Base-by-base conservation (phyloP, 1,140 invertebrate genomes). In the Trichogramma pretiosum region DNA sequence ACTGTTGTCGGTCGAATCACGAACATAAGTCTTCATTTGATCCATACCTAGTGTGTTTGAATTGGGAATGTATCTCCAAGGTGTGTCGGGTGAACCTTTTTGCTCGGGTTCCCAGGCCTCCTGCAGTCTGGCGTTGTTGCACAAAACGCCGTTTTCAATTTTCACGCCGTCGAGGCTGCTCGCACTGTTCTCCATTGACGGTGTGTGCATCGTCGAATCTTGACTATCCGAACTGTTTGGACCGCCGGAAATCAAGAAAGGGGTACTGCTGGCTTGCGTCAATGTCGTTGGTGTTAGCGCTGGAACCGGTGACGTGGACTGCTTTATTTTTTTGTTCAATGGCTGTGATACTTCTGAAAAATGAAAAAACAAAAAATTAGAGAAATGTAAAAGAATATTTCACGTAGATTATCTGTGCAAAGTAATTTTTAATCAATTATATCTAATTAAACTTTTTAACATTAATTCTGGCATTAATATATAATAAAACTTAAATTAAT, bases 91-190 rank as follows among this genome's bases (percentile, higher is more conserved):
- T 0, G 69, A 70, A 0, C 62, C 47, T 45, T 71, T 71, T 10
- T 63, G 57, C 16, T 72, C 70, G 65, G 61, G 44, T 18, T 72
- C 67, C 68, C 70, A 73, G 1, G 67, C 70, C 35, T 73, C 70
- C 35, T 73, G 70, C 0, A 73, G 48, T 18, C 66, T 59, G 1
- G 70, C 68, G 42, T 73, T 71, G 2, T 64, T 64, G 24, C 67
- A 71, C 1, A 73, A 38, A 1, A 73, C 48, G 0, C 68, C 68
- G 30, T 73, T 73, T 3, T 68, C 67, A 0, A 73, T 56, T 49
- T 70, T 71, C 33, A 55, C 60, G 2, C 37, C 45, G n/a, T 46
- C 44, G 11, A 46, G 28, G 13, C 30, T 47, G 11, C 24, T 51
- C 4, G 16, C 42, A 10, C 41, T 43, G 11, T 46, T n/a, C 1